Percentiles rank a stretch among this genome's conserved stretches.
phyloP scores from a whole-genome alignment of 2,113 vertebrate species.

The Sinosuthora webbiana region DNA sequence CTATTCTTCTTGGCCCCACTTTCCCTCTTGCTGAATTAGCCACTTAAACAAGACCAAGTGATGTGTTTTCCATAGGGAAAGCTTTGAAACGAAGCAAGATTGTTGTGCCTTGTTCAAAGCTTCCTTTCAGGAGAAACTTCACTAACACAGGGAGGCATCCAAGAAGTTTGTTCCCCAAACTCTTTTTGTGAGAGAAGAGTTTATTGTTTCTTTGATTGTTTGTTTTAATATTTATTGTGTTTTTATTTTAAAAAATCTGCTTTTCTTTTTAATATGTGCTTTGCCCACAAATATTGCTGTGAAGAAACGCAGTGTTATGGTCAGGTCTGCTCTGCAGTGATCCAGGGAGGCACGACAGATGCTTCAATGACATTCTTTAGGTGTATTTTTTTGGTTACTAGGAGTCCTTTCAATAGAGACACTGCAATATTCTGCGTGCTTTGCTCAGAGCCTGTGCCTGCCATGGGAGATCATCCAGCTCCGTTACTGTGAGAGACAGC shows the following conservation, averaged over 20 bases:
- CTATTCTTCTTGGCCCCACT: background rate
- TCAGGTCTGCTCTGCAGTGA: background rate
- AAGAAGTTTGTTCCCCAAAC: background rate
- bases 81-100: background rate
- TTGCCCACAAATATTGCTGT: background rate
- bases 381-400: background rate
- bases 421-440: background rate
- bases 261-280: background rate
- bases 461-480: background rate
- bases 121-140: background rate
- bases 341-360: background rate
- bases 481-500: background rate
- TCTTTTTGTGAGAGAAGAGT: background rate
- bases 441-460: background rate
- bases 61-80: background rate
- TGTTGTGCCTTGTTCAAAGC: background rate
- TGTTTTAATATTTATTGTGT: background rate
- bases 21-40: background rate
- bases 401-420: background rate
- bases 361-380: background rate
- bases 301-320: background rate
- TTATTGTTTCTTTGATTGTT: background rate
- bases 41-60: background rate
- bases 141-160: background rate
- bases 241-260: background rate